A percentile compares a stretch with the other conserved stretches of the same genome.
Conservation (phyloP, 2,113 vertebrate genomes). For the Gobiocypris rarus region DNA sequence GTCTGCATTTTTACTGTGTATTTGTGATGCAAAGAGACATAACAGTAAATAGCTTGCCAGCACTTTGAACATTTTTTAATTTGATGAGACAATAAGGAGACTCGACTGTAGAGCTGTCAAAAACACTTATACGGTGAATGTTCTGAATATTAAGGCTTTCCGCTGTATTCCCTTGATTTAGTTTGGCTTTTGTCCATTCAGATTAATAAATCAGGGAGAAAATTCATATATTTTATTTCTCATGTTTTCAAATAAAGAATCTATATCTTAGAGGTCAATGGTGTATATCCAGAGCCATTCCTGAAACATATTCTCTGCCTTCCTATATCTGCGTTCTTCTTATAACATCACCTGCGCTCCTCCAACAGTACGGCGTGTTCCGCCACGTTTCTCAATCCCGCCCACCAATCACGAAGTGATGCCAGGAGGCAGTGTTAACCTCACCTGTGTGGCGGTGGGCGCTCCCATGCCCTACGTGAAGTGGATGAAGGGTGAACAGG, state of each 20-base stretch:
- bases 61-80: slow-evolving; percentile 29
- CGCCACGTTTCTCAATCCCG: slow-evolving; percentile 98
- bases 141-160: not conserved
- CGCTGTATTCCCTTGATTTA: not conserved
- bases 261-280: not conserved
- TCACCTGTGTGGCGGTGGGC: slow-evolving; percentile 95
- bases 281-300: slow-evolving; percentile 42
- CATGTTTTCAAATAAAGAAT: not conserved
- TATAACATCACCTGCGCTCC: slow-evolving; percentile 76
- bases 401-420: slow-evolving; percentile 96
- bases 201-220: not conserved
- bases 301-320: not conserved
- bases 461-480: slow-evolving; percentile 97
- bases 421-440: slow-evolving; percentile 95
- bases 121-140: not conserved
- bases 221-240: not conserved
- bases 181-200: not conserved
- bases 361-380: slow-evolving; percentile 91
- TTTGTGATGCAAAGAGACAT: slow-evolving; percentile 41
- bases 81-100: slow-evolving; percentile 31
- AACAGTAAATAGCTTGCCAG: slow-evolving; percentile 29
- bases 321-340: not conserved
- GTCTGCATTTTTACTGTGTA: slow-evolving; percentile 32
- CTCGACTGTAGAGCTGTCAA: not conserved
- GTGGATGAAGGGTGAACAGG: slow-evolving; percentile 88